Evolutionary conservation across 2,797 vertebrate genomes (phyloP).

Genomic region (Rhynchotus rufescens): DNA sequence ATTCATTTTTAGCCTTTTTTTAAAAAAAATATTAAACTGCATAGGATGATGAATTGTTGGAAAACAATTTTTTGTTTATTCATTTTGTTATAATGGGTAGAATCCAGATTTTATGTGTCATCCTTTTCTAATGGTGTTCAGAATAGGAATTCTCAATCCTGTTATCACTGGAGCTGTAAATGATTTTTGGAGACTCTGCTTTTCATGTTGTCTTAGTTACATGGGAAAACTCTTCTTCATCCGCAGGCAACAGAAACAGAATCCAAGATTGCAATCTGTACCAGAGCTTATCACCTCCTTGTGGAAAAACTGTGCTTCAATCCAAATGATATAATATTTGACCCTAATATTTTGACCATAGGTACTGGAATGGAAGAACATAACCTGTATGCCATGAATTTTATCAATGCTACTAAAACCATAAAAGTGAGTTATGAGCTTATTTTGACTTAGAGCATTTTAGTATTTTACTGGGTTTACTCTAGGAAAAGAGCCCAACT

Average conservation of each 20-base stretch:
- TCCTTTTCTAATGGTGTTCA: not conserved
- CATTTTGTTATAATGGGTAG: not conserved
- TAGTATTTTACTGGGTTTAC: not conserved
- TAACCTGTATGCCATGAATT: constrained; percentile 90
- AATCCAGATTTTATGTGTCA: not conserved
- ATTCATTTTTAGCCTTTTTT: not conserved
- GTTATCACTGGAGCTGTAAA: not conserved
- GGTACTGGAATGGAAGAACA: constrained; percentile 98
- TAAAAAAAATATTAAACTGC: not conserved
- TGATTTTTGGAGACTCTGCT: not conserved
- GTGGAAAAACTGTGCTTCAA: constrained; percentile 86
- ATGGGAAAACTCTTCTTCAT: constrained; percentile 18
- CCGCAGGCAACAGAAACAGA: constrained; percentile 91
- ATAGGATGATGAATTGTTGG: not conserved
- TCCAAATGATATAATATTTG: constrained; percentile 96
- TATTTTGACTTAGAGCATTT: not conserved
- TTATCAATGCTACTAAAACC: constrained; percentile 88
- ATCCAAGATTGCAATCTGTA: constrained; percentile 89
- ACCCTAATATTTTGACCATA: constrained; percentile 97
- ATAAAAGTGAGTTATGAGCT: constrained; percentile 88
- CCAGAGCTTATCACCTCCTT: constrained; percentile 90
- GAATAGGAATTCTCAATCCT: not conserved
- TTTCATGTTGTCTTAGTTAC: constrained; percentile 1
- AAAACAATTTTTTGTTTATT: not conserved
- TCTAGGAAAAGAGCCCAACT: not conserved